Evolutionary conservation across 2,113 vertebrate species (phyloP).

Genomic region (Sisor rabdophorus): DNA sequence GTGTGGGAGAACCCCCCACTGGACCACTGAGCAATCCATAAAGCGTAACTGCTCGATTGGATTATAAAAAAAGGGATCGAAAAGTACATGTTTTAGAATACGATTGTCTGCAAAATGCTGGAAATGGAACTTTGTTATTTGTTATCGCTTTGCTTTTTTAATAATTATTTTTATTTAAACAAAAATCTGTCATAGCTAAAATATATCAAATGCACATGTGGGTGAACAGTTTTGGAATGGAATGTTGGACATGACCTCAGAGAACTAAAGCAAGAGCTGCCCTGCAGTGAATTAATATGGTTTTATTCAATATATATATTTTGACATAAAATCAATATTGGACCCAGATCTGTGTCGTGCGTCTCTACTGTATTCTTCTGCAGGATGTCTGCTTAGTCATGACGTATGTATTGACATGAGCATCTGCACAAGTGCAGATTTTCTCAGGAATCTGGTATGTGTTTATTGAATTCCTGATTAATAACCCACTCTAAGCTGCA

Average conservation of each 20-base stretch:
- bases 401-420: constrained; percentile 34
- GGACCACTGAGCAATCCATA: too few species aligned
- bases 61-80: too few species aligned
- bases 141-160: background rate
- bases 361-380: constrained; percentile 9
- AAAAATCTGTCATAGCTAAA: background rate
- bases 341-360: background rate
- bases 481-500: constrained; percentile 41
- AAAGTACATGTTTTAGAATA: too few species aligned
- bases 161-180: background rate
- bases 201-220: background rate
- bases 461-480: constrained; percentile 48
- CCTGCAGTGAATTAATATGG: too few species aligned
- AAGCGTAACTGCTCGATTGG: too few species aligned
- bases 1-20: too few species aligned
- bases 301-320: background rate
- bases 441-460: constrained; percentile 50
- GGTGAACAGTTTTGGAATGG: background rate
- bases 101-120: too few species aligned
- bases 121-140: too few species aligned
- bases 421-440: constrained; percentile 40
- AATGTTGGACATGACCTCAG: background rate
- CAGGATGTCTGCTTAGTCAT: constrained; percentile 21
- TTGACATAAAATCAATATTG: background rate
- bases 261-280: background rate